Evolutionary conservation across 92 coral and sea anemone species (phyloP).

Genomic region (Epizoanthus illoricatus): DNA sequence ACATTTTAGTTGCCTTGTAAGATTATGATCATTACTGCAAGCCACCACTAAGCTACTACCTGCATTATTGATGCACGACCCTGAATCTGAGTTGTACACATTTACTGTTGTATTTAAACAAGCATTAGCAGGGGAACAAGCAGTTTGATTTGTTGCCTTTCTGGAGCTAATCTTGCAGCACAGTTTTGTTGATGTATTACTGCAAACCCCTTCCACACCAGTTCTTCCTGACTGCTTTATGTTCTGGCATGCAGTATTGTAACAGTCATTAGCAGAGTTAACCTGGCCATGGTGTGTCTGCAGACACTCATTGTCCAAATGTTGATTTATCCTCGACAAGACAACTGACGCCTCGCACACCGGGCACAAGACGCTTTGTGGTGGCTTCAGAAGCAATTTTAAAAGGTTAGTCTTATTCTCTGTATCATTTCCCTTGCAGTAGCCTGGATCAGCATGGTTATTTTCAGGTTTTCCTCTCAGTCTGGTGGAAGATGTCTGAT

Average conservation of each 20-base stretch:
- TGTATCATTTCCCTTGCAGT: neutral
- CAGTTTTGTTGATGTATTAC: neutral
- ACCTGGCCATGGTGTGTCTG: neutral
- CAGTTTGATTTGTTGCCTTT: neutral
- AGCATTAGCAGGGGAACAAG: neutral
- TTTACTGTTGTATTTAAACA: neutral
- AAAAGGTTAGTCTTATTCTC: slow-evolving; percentile 22
- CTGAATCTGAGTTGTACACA: neutral
- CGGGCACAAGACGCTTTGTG: slow-evolving; percentile 69
- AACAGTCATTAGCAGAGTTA: neutral
- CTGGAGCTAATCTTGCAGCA: neutral
- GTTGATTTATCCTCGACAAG: slow-evolving; percentile 67
- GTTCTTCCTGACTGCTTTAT: neutral
- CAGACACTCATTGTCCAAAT: slow-evolving; percentile 79
- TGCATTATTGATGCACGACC: neutral
- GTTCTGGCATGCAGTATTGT: neutral
- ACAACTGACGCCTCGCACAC: slow-evolving; percentile 60
- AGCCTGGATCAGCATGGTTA: neutral
- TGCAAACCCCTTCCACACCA: neutral
- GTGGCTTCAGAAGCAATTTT: slow-evolving; percentile 57
- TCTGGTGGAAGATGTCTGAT: neutral
- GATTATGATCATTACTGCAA: neutral
- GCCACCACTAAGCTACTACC: too few relatives aligned
- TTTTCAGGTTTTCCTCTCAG: neutral
- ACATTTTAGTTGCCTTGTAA: neutral